Evolutionary conservation across 2,113 vertebrate genomes (phyloP).

Genomic region (Misgurnus mizolepis): DNA sequence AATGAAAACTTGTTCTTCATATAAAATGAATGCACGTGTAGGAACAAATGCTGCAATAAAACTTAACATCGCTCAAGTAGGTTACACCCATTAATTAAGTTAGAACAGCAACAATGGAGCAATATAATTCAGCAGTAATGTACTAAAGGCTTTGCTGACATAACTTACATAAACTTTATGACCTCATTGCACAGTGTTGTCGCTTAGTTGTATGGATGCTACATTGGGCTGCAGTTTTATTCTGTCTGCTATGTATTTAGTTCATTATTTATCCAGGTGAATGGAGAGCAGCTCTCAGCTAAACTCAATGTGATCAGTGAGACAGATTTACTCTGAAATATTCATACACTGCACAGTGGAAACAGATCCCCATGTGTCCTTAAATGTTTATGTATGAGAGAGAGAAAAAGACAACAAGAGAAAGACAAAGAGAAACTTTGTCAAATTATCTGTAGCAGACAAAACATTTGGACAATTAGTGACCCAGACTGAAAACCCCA

Average conservation of each 20-base stretch:
- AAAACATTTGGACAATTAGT: too few relatives aligned
- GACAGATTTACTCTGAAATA: constrained; percentile 71
- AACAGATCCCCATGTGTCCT: constrained; percentile 60
- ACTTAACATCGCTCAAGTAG: too few relatives aligned
- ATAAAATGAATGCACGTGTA: too few relatives aligned
- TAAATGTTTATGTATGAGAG: constrained; percentile 13
- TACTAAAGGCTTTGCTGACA: too few relatives aligned
- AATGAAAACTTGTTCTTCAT: too few relatives aligned
- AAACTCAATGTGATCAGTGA: constrained; percentile 65
- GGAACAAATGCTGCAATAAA: too few relatives aligned
- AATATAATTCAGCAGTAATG: too few relatives aligned
- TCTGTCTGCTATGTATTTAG: constrained; percentile 68
- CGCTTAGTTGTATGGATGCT: neutral
- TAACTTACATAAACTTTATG: neutral
- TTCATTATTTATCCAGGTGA: constrained; percentile 77
- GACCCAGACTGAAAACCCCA: too few relatives aligned
- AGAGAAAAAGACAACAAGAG: neutral
- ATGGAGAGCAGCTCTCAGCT: constrained; percentile 65
- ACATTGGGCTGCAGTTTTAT: constrained; percentile 3
- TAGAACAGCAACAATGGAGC: too few relatives aligned
- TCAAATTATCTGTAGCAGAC: neutral
- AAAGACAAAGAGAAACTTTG: neutral
- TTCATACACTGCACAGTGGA: constrained; percentile 70
- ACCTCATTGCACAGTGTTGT: neutral
- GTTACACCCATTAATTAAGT: too few relatives aligned